A percentile compares a stretch with the other conserved stretches of the same genome.
These are phyloP conservation scores for Phanerotoma sp. DNA, from an alignment of 2,888 invertebrate species.

Conservation along the genomic window DNA sequence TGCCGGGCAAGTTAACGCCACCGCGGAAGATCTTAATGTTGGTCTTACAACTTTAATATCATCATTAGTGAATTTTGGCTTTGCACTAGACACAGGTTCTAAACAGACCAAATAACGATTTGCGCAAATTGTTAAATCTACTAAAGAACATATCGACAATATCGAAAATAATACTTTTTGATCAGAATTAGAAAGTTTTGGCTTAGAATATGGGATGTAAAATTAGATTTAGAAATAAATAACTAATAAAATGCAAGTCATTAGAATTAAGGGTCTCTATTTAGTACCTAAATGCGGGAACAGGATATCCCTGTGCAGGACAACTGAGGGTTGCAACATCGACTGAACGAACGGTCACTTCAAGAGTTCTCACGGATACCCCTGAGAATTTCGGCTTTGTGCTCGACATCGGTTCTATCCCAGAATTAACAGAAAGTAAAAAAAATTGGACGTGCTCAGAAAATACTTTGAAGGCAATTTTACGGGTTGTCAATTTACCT, in stretches of 20 bases:
- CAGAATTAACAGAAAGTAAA: conserved; percentile 18
- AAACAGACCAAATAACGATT: too few relatives aligned
- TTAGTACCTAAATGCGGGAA: conserved; percentile 59
- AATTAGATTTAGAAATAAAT: background rate
- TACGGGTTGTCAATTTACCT: conserved; percentile 60
- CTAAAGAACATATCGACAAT: conserved; percentile 48
- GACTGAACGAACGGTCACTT: conserved; percentile 47
- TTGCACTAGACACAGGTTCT: conserved; percentile 73
- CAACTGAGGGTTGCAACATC: conserved; percentile 59
- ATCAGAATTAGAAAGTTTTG: conserved; percentile 60
- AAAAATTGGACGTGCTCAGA: background rate
- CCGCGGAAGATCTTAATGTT: conserved; percentile 48
- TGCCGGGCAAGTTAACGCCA: conserved; percentile 60
- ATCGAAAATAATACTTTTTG: conserved; percentile 53
- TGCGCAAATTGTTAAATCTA: conserved; percentile 56
- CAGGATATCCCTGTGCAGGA: conserved; percentile 63
- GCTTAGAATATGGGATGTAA: conserved; percentile 64
- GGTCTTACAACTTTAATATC: conserved; percentile 56
- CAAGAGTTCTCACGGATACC: conserved; percentile 45
- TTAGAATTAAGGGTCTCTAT: too few relatives aligned
- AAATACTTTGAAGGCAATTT: background rate
- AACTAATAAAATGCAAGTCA: too few relatives aligned
- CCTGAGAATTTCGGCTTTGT: conserved; percentile 65
- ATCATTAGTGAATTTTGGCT: conserved; percentile 67
- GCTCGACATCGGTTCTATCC: conserved; percentile 71